Evolutionary conservation across 1,140 invertebrate species (phyloP).

Genomic region (Cyclargus thomasi): DNA sequence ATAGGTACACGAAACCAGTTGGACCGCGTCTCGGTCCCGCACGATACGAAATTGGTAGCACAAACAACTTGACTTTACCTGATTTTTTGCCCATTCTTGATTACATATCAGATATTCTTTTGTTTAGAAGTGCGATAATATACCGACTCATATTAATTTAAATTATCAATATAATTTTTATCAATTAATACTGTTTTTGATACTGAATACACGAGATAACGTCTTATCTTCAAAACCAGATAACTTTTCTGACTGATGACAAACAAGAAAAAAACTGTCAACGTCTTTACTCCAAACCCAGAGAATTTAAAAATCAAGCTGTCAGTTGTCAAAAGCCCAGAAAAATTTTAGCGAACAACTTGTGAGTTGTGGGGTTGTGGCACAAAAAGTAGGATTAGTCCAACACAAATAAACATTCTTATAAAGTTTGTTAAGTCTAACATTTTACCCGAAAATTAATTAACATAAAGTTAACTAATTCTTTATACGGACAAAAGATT

Average conservation of each 20-base stretch:
- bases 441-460: too few species aligned
- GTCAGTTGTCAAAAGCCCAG: too few species aligned
- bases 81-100: background rate
- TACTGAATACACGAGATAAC: background rate
- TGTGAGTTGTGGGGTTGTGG: too few species aligned
- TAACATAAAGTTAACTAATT: too few species aligned
- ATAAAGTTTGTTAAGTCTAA: background rate
- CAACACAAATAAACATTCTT: too few species aligned
- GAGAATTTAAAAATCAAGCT: too few species aligned
- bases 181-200: background rate
- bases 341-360: too few species aligned
- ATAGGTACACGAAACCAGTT: conserved; percentile 43
- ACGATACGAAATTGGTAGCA: conserved; percentile 38
- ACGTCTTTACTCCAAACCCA: background rate
- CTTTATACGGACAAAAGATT: too few species aligned
- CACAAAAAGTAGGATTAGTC: too few species aligned
- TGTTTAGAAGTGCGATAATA: background rate
- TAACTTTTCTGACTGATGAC: background rate
- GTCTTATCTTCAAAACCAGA: background rate
- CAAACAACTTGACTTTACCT: conserved; percentile 30
- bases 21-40: conserved; percentile 34
- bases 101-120: background rate
- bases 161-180: background rate
- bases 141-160: background rate
- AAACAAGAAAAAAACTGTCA: background rate